Base-by-base conservation (phyloP, 2,113 vertebrate genomes). In the Tetraodon nigroviridis region DNA sequence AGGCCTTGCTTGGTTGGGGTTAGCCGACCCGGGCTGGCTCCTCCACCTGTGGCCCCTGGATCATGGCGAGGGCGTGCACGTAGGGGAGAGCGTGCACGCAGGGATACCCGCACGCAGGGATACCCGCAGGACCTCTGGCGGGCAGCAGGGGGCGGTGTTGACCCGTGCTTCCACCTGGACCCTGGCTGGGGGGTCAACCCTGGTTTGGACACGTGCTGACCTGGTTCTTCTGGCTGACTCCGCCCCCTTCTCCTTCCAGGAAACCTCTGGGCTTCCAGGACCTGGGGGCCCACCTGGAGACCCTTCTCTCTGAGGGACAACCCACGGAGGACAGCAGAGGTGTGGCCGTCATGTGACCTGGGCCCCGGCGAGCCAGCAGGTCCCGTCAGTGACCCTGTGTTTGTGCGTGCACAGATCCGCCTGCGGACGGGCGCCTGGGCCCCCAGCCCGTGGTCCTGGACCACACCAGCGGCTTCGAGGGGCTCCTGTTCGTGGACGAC, bases 381-480 rank as follows among this genome's bases (percentile, higher is more conserved):
- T 17, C 45, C 45, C 3, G 45, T 18, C n/a, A 18, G n/a, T n/a
- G 10, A 7, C 12, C n/a, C 17, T 48, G 46, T 48, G 1, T n/a
- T 48, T 20, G 27, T 21, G 10, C 58, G 14, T 56, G 0, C 50
- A 27, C 60, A 87, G 83, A 90, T 82, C 87, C 90, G 71, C 67
- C 47, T 5, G 58, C 63, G 15, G 96, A 96, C 2, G 96, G 96
- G 0, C 91, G 95, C 1, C 92, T 98, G 3, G 97, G 97, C 17
- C 95, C 97, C 13, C 86, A 92, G 56, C 89, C 92, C 0, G 95
- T 99, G 48, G 95, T 99, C 27, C 78, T 99, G 65, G 97, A 99
- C 75, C 97, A 98, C 86, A 98, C 93, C 0, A 94, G 94, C 0
- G 97, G 97, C 61, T 99, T 99, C 12, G 97, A 99, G 65, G 97